Percentiles rank a stretch among this genome's conserved stretches.
Conservation (phyloP, 2,113 vertebrate genomes). For the Ploceus nigricollis region DNA sequence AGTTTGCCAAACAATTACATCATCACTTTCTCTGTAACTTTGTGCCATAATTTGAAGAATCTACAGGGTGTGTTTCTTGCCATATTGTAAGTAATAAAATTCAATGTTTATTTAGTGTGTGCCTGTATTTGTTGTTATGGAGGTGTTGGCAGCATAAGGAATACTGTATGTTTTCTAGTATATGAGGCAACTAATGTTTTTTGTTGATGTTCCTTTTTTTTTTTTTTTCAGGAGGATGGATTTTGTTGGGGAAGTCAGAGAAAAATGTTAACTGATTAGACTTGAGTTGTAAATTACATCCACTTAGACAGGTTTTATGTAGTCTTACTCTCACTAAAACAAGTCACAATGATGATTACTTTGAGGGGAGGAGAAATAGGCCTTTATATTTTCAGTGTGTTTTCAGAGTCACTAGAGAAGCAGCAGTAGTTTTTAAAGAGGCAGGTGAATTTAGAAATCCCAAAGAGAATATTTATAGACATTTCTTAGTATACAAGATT, state of each 20-base stretch:
- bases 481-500: background rate
- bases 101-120: background rate
- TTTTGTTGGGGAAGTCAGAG: background rate
- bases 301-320: background rate
- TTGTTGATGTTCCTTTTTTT: background rate
- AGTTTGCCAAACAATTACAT: background rate
- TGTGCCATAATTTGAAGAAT: background rate
- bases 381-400: background rate
- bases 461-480: background rate
- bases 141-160: background rate
- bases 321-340: background rate
- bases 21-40: background rate
- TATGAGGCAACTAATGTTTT: background rate
- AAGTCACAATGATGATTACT: background rate
- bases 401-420: background rate
- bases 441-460: background rate
- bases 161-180: background rate
- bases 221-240: background rate
- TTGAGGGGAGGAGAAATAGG: background rate
- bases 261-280: background rate
- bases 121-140: background rate
- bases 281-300: background rate
- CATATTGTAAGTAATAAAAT: background rate
- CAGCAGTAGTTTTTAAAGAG: background rate
- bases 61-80: background rate